phyloP scores from a whole-genome alignment of 2,113 vertebrate genomes.

The Gavialis gangeticus region DNA sequence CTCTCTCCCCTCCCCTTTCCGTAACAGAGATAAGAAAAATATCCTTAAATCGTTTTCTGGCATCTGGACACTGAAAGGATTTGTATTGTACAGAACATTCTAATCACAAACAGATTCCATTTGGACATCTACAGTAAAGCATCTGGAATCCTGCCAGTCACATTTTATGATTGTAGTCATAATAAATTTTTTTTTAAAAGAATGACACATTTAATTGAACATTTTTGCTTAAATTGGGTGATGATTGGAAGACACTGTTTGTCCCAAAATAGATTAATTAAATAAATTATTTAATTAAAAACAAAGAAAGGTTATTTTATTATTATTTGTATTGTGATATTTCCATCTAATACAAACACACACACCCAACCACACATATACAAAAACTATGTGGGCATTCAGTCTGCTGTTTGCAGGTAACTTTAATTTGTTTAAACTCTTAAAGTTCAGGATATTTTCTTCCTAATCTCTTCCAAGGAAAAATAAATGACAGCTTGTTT shows the following conservation, averaged over 20 bases:
- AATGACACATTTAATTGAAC: neutral
- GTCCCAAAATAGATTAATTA: neutral
- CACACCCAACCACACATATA: neutral
- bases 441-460: neutral
- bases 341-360: neutral
- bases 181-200: fast-evolving
- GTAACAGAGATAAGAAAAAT: neutral
- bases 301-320: neutral
- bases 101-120: neutral
- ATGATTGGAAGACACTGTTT: neutral
- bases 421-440: neutral
- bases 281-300: neutral
- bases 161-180: neutral
- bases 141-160: neutral
- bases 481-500: neutral
- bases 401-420: neutral
- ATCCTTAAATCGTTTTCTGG: neutral
- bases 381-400: neutral
- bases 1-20: neutral
- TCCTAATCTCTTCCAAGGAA: neutral
- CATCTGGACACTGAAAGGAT: neutral
- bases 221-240: neutral
- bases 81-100: neutral
- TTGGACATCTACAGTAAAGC: neutral
- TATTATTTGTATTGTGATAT: neutral